Evolutionary conservation across 2,113 vertebrate genomes (phyloP).

Genomic region (Nycticorax nycticorax): DNA sequence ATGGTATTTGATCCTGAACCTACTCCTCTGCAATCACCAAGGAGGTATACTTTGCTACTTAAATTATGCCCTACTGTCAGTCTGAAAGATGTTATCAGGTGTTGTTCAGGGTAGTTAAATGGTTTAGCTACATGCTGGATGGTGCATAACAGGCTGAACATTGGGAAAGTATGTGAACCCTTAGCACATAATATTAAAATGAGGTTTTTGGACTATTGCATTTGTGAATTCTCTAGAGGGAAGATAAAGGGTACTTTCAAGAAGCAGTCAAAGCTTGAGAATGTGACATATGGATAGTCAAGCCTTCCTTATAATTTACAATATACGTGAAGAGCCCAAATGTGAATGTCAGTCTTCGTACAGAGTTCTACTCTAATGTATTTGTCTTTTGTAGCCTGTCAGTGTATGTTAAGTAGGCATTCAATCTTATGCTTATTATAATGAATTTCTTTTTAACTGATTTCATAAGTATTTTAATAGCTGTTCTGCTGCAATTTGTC

Average conservation of each 20-base stretch:
- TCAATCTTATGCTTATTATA: neutral
- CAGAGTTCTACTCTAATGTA: neutral
- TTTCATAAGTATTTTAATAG: neutral
- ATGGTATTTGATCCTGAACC: neutral
- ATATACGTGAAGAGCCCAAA: neutral
- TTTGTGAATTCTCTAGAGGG: neutral
- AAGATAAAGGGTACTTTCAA: neutral
- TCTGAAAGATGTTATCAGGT: neutral
- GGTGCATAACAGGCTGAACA: accelerated
- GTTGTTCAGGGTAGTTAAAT: neutral
- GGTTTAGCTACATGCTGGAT: accelerated
- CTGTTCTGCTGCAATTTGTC: neutral
- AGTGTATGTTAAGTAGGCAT: neutral
- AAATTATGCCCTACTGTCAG: neutral
- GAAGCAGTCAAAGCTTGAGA: neutral
- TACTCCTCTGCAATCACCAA: neutral
- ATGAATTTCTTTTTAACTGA: neutral
- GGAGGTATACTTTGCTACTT: neutral
- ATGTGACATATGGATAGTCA: neutral
- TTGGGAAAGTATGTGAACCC: neutral
- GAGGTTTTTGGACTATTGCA: neutral
- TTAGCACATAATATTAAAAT: neutral
- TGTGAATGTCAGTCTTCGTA: neutral
- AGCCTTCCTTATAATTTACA: neutral
- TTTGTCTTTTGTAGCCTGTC: neutral